Percentiles rank a stretch among this genome's conserved stretches.
Evolutionary conservation across 2,113 vertebrate genomes (phyloP).

Genomic region (Rhodinocichla rosea): DNA sequence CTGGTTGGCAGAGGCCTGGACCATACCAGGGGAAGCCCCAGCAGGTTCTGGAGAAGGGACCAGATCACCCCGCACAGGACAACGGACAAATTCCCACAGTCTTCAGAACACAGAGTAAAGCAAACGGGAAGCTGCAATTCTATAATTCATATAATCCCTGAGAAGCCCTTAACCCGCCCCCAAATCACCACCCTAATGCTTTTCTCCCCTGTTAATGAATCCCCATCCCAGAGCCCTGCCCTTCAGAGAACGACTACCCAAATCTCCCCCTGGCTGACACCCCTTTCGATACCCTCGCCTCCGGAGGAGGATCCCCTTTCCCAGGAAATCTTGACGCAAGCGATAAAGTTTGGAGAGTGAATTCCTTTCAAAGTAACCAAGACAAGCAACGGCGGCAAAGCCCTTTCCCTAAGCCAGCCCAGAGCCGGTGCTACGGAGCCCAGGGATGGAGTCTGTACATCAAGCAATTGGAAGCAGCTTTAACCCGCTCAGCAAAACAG

Average conservation of each 20-base stretch:
- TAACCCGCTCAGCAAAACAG: constrained; percentile 51
- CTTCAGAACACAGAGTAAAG: constrained; percentile 57
- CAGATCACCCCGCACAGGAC: constrained; percentile 15
- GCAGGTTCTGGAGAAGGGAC: constrained; percentile 60
- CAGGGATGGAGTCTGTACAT: constrained; percentile 64
- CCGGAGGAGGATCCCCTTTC: not conserved
- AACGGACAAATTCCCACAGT: constrained; percentile 36
- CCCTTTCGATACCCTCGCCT: not conserved
- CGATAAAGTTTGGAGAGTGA: constrained; percentile 72
- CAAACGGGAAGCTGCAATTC: constrained; percentile 73
- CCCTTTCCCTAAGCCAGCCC: constrained; percentile 52
- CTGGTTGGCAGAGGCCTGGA: not conserved
- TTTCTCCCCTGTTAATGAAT: constrained; percentile 27
- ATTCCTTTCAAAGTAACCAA: constrained; percentile 66
- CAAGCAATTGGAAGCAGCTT: constrained; percentile 58
- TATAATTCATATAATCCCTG: constrained; percentile 78
- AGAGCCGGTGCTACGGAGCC: constrained; percentile 16
- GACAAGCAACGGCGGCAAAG: constrained; percentile 54
- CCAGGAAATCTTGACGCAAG: constrained; percentile 30
- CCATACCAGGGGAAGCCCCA: not conserved
- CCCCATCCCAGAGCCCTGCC: constrained; percentile 26
- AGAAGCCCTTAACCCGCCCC: constrained; percentile 73
- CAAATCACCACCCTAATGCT: constrained; percentile 63
- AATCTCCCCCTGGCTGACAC: not conserved
- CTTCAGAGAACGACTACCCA: constrained; percentile 6